These are phyloP conservation scores for Tubulanus polymorphus DNA, from an alignment of 2,888 invertebrate species.

Conservation along the genomic window DNA sequence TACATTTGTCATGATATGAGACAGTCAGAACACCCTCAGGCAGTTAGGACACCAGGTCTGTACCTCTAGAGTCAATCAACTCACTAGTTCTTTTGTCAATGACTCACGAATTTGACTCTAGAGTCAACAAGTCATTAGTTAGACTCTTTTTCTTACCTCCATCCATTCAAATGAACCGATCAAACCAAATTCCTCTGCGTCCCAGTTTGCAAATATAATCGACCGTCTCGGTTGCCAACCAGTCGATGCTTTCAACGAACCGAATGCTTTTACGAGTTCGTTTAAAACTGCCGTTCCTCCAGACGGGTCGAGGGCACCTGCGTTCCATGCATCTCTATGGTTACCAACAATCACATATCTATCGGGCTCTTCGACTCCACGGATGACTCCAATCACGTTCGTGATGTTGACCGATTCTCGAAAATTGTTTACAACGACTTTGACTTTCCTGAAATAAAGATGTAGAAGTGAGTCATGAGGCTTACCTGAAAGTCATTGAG, in stretches of 20 bases:
- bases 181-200: conserved; percentile 54
- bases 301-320: conserved; percentile 14
- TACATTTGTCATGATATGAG: no score
- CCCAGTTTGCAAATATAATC: conserved; percentile 55
- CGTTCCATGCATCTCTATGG: conserved; percentile 15
- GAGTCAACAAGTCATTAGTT: no score
- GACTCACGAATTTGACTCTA: no score
- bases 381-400: conserved; percentile 28
- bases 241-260: not conserved
- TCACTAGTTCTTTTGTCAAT: no score
- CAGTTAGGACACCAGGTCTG: no score
- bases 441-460: conserved; percentile 16
- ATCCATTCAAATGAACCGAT: conserved; percentile 57
- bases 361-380: conserved; percentile 31
- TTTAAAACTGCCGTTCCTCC: conserved; percentile 13
- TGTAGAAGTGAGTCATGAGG: no score
- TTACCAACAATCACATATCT: conserved; percentile 12
- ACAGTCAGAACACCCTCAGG: no score
- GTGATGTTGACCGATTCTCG: conserved; percentile 17
- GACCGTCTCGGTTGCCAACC: conserved; percentile 54
- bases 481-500: no score
- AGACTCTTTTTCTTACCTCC: conserved; percentile 30
- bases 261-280: conserved; percentile 9
- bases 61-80: no score
- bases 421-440: conserved; percentile 22